Evolutionary conservation across 1,140 invertebrate genomes (phyloP).

Genomic region (Carcinoscorpius rotundicauda): DNA sequence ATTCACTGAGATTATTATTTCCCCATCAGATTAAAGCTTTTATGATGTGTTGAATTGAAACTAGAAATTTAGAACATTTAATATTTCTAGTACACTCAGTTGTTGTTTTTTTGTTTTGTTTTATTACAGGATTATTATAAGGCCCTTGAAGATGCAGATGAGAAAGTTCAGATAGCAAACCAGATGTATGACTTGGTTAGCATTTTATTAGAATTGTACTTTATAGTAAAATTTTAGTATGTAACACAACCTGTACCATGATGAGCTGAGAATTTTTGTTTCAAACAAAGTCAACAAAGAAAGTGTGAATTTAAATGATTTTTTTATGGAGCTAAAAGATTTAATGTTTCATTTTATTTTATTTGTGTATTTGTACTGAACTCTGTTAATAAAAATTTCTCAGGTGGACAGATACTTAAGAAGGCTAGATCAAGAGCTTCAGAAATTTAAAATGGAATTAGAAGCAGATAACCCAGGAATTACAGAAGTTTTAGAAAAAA

Average conservation of each 20-base stretch:
- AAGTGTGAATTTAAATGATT: neutral
- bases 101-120: neutral
- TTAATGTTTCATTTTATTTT: neutral
- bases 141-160: slow-evolving; percentile 83
- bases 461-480: slow-evolving; percentile 97
- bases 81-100: no score
- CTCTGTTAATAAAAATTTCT: neutral
- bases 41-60: no score
- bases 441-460: slow-evolving; percentile 96
- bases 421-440: slow-evolving; percentile 81
- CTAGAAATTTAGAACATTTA: no score
- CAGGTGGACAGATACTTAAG: slow-evolving; percentile 73
- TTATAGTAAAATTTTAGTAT: no score
- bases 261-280: no score
- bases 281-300: neutral
- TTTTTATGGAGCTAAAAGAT: no score
- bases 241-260: no score
- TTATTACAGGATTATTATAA: slow-evolving; percentile 68
- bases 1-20: no score
- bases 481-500: slow-evolving; percentile 87
- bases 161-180: slow-evolving; percentile 71
- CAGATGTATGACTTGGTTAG: slow-evolving; percentile 79
- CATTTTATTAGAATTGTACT: neutral
- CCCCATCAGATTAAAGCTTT: no score
- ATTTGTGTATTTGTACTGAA: slow-evolving; percentile 1